Conservation (phyloP, 1,140 invertebrate species). For the Bombus superbus region DNA sequence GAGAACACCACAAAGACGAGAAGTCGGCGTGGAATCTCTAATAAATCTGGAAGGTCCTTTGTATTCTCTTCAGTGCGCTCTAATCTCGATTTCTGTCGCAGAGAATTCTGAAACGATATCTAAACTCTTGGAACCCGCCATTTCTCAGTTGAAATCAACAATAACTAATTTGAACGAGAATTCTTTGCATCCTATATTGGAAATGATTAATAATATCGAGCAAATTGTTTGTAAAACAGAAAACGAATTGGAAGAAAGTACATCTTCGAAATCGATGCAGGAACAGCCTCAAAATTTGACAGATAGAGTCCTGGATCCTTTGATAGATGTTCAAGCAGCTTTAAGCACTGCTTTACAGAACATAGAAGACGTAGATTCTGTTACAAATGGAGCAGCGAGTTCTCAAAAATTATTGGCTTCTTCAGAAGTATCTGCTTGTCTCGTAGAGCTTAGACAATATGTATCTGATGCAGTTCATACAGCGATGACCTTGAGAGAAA, state of each 20-base stretch:
- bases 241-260: background rate
- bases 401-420: constrained; percentile 19
- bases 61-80: constrained; percentile 21
- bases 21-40: constrained; percentile 19
- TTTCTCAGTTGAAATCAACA: constrained; percentile 31
- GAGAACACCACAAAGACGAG: constrained; percentile 9
- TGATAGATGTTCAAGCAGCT: constrained; percentile 75
- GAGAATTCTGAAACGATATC: constrained; percentile 25
- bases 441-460: constrained; percentile 72
- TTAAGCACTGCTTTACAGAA: constrained; percentile 72
- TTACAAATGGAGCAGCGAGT: constrained; percentile 16
- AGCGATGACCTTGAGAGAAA: constrained; percentile 73
- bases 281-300: constrained; percentile 62
- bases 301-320: constrained; percentile 74
- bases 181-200: constrained; percentile 33
- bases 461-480: constrained; percentile 73
- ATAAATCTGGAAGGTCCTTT: constrained; percentile 47
- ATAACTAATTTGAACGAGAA: background rate
- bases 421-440: constrained; percentile 62
- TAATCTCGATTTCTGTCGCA: constrained; percentile 9
- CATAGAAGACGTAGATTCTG: constrained; percentile 56
- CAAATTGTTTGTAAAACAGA: constrained; percentile 4
- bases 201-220: constrained; percentile 21
- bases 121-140: constrained; percentile 38
- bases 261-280: constrained; percentile 7